Evolutionary conservation across 2,888 invertebrate species (phyloP).

Genomic region (Rutpela maculata): DNA sequence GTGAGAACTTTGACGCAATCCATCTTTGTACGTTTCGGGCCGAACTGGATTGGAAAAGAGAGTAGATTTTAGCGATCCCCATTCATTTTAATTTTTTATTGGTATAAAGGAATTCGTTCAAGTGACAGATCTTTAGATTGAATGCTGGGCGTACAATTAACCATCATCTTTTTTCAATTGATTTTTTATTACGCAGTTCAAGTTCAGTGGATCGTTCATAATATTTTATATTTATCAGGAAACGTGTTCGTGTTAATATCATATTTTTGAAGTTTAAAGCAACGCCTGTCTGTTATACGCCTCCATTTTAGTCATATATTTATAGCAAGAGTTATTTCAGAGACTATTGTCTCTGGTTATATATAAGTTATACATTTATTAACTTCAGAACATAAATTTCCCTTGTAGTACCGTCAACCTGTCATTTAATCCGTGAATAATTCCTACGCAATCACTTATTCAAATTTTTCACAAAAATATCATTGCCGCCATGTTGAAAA

Average conservation of each 20-base stretch:
- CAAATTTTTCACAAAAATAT: too few species aligned
- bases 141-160: conserved; percentile 31
- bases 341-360: too few species aligned
- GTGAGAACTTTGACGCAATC: conserved; percentile 61
- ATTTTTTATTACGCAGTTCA: conserved; percentile 30
- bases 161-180: conserved; percentile 26
- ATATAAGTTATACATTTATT: too few species aligned
- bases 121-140: conserved; percentile 46
- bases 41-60: conserved; percentile 42
- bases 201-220: conserved; percentile 13
- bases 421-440: too few species aligned
- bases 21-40: conserved; percentile 50
- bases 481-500: too few species aligned
- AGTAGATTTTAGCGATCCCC: conserved; percentile 38
- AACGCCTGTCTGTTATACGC: too few species aligned
- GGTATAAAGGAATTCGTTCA: conserved; percentile 35
- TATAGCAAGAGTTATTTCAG: too few species aligned
- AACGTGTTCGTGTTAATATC: not conserved
- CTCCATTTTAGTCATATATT: too few species aligned
- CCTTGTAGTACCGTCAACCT: too few species aligned
- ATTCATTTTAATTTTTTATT: conserved; percentile 46
- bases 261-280: not conserved
- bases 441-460: too few species aligned
- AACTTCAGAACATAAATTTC: too few species aligned
- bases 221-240: conserved; percentile 1